Conservation (phyloP, 2,113 vertebrate genomes). For the Candoia aspera region DNA sequence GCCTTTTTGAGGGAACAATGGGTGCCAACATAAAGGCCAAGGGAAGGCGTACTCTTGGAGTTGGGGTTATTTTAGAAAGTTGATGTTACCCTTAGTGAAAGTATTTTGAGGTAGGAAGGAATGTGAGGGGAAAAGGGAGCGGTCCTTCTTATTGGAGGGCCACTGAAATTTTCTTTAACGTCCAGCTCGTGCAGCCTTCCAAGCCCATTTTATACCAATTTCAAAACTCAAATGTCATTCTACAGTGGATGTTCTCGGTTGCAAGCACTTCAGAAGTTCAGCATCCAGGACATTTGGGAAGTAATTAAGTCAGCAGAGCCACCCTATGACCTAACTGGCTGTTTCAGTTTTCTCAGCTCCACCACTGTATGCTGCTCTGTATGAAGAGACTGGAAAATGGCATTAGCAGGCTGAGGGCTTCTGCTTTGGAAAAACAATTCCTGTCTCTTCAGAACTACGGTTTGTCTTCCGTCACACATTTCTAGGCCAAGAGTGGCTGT, state of each 20-base stretch:
- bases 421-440: not conserved
- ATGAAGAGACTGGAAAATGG: not conserved
- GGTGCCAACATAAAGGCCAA: constrained; percentile 1
- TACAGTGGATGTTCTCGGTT: not conserved
- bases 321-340: not conserved
- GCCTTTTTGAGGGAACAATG: not conserved
- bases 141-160: not conserved
- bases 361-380: not conserved
- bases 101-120: not conserved
- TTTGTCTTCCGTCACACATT: not conserved
- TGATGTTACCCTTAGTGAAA: not conserved
- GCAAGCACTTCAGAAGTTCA: not conserved
- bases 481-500: not conserved
- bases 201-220: not conserved
- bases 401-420: not conserved
- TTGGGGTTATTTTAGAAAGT: not conserved
- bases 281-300: not conserved
- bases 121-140: too few relatives aligned
- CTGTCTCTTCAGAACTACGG: not conserved
- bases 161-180: not conserved
- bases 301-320: not conserved
- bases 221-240: not conserved
- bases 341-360: not conserved
- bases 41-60: not conserved
- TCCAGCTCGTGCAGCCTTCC: not conserved